phyloP scores from a whole-genome alignment of 2,113 vertebrate species.

The Zapus hudsonius region DNA sequence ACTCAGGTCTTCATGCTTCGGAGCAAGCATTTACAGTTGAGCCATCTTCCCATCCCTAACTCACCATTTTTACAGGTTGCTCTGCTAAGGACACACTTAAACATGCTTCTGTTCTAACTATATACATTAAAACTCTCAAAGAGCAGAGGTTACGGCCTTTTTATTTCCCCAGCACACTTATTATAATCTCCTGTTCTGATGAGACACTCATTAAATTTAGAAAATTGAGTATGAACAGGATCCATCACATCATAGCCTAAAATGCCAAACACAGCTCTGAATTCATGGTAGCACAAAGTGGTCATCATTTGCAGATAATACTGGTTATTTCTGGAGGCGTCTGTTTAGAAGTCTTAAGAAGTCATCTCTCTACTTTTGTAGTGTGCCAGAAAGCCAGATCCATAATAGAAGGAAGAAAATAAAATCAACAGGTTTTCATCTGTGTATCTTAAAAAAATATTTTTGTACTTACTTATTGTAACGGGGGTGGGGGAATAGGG shows the following conservation, averaged over 20 bases:
- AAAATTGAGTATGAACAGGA: conserved; percentile 3
- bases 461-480: too few species aligned
- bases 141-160: background rate
- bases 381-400: background rate
- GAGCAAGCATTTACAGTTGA: too few species aligned
- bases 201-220: background rate
- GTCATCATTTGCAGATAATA: background rate
- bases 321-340: background rate
- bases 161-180: background rate
- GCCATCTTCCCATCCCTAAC: background rate
- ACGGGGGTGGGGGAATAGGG: too few species aligned
- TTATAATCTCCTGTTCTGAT: background rate
- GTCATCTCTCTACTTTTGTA: background rate
- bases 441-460: too few species aligned
- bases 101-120: background rate
- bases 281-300: background rate
- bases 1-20: too few species aligned
- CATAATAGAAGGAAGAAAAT: background rate
- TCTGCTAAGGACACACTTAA: background rate
- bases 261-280: background rate
- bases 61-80: background rate
- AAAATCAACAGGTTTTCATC: background rate
- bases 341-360: background rate
- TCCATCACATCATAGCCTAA: conserved; percentile 19
- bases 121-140: background rate